phyloP scores from a whole-genome alignment of 2,797 vertebrate species.

The Bradypus variegatus region DNA sequence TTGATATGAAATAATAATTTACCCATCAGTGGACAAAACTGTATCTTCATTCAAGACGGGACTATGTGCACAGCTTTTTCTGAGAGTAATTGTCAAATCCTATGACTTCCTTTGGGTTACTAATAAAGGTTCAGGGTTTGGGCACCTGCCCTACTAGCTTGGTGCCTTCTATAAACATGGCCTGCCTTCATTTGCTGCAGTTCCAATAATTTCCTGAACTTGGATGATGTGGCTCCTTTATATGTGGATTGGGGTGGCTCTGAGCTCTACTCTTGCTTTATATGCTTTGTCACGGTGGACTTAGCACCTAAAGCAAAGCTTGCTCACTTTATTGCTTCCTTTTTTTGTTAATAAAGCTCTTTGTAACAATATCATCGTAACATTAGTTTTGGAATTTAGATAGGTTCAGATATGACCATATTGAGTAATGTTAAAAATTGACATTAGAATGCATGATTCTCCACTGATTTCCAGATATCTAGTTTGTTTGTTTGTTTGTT shows the following conservation, averaged over 20 bases:
- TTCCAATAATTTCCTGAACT: background rate
- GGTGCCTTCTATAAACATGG: background rate
- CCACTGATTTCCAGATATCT: background rate
- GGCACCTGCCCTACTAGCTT: background rate
- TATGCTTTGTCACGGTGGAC: background rate
- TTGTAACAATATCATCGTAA: conserved; percentile 2
- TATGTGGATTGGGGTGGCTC: background rate
- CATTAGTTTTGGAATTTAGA: conserved; percentile 14
- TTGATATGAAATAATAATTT: conserved; percentile 18
- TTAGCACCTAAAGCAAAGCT: background rate
- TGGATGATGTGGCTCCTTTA: background rate
- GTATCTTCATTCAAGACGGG: background rate
- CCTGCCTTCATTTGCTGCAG: background rate
- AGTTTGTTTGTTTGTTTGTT: too few species aligned
- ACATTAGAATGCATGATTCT: conserved; percentile 1
- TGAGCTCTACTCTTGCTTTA: background rate
- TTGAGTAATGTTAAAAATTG: conserved; percentile 18
- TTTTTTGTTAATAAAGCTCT: background rate
- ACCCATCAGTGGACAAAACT: background rate
- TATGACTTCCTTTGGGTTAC: conserved; percentile 1
- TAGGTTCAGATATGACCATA: background rate
- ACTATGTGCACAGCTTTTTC: background rate
- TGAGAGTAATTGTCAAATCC: background rate
- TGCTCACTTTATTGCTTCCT: background rate
- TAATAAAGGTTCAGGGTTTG: background rate